Base-by-base conservation (phyloP, 2,888 invertebrate species). In the Leucoma salicis region DNA sequence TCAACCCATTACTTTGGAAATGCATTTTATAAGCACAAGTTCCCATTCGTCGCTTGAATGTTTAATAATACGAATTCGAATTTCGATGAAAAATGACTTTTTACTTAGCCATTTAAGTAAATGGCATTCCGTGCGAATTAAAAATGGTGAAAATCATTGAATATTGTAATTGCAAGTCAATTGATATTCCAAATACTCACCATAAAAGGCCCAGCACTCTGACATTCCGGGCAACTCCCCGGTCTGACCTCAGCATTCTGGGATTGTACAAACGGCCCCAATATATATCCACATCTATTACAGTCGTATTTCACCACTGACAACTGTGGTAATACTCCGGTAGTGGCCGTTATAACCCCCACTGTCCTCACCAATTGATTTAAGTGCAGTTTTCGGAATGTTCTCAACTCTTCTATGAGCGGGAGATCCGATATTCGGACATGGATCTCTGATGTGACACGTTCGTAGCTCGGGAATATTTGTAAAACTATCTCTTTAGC, bases 251-350 rank as follows among this genome's bases (percentile, higher is more conserved):
- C 99, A 2, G 95, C 90, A 67, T 95, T 95, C 80, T 98, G 98
- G 0, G 95, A 93, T 86, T 99, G 99, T 11, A 96, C 95, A 75
- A 98, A 99, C 0, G 99, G 99, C 0, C 99, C 99, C 57, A 99
- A 86, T 14, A 99, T 92, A 73, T 96, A 98, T 5, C 96, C 96
- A 78, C 99, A 99, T 66, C 98, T 95, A 57, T 95, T 95, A 90
- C 99, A 99, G 82, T 99, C 99, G 74, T 97, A 99, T 76, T 99
- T 99, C 35, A 99, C 95, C 28, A 99, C 92, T 0, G 97, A 96
- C 18, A 99, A 83, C 80, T 99, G 99, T 0, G 99, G 99, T 43
- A 99, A 78, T 6, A 99, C 97, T 0, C 97, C 97, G 0, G 99
- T 99, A 0, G 98, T 96, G 0, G 97, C 95, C 0, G 99, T 97